Conservation (phyloP, 1,140 invertebrate genomes). For the Drosophila chauvacae region DNA sequence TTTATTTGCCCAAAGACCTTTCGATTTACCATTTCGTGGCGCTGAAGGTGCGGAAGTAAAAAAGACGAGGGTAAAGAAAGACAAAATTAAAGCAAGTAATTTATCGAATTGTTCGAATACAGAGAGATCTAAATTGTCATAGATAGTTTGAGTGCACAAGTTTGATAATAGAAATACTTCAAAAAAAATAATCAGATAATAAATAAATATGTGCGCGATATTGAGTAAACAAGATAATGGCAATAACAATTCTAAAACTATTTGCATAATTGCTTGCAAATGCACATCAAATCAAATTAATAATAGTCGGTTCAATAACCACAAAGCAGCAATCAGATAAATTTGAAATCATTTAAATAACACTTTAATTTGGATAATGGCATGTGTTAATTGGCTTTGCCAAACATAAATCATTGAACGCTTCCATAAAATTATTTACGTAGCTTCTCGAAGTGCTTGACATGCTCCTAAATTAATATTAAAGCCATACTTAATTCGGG, state of each 20-base stretch:
- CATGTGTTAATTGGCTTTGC: not conserved
- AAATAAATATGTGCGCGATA: not conserved
- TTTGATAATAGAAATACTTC: not conserved
- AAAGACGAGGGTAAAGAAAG: not conserved
- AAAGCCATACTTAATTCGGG: not conserved
- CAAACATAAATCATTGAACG: not conserved
- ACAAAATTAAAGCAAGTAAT: not conserved
- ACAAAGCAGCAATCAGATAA: not conserved
- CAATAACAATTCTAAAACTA: conserved; percentile 2
- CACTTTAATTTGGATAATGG: not conserved
- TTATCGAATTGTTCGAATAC: not conserved
- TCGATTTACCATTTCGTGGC: conserved; percentile 20
- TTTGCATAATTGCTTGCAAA: conserved; percentile 9
- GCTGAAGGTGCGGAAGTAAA: not conserved
- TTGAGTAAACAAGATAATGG: not conserved
- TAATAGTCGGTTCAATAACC: not conserved
- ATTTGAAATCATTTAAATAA: conserved; percentile 2
- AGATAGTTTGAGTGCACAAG: not conserved
- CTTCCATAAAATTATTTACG: not conserved
- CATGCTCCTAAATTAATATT: not conserved
- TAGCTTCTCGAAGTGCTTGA: not conserved
- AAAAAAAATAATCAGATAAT: not conserved
- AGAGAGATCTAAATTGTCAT: not conserved
- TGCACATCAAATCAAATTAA: not conserved
- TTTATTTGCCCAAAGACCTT: conserved; percentile 23